Base-by-base conservation (phyloP, 2,888 invertebrate genomes). In the Drosophila barbarae region DNA sequence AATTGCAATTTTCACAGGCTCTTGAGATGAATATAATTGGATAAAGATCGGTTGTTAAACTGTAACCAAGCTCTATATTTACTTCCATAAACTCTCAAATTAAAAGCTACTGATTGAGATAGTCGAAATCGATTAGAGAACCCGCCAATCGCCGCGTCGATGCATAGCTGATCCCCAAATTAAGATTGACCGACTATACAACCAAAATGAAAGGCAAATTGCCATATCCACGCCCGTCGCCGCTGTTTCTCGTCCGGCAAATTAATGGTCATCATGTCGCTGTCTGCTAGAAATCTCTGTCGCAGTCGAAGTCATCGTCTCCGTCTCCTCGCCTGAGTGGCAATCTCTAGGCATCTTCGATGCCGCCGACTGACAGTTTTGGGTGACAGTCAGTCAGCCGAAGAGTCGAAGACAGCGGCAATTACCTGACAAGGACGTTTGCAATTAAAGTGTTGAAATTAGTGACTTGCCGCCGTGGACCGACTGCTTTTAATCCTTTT, bases 401-500 rank as follows among this genome's bases (percentile, higher is more conserved):
- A 32, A 44, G 42, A 44, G 44, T 39, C 46, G 39, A 60, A 39
- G 61, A 61, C 61, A 64, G 35, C 41, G 61, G 13, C 51, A 52
- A 64, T 63, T 63, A 63, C 63, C 63, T 64, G 63, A 38, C 63
- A 51, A 63, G 61, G 64, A 54, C 66, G 55, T 55, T 64, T 51
- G 68, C 60, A 67, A 72, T 79, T 72, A 55, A 63, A 71, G 53
- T 72, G 60, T 65, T 64, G 51, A 63, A 64, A 63, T 63, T 65
- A 65, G 63, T 63, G 63, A 64, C 63, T 63, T 36, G 63, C 65
- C 65, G 63, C 65, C 61, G 30, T 12, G 47, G 41, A 23, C 60
- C 56, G 61, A 68, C 63, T 67, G 49, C 52, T 52, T 65, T 41
- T 67, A 73, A 74, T 76, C 79, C 76, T 79, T 77, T 73, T 28